Evolutionary conservation across 2,888 invertebrate species (phyloP), one percentile per base, ranked within the genome.

Genomic region (Torymus auratus): DNA sequence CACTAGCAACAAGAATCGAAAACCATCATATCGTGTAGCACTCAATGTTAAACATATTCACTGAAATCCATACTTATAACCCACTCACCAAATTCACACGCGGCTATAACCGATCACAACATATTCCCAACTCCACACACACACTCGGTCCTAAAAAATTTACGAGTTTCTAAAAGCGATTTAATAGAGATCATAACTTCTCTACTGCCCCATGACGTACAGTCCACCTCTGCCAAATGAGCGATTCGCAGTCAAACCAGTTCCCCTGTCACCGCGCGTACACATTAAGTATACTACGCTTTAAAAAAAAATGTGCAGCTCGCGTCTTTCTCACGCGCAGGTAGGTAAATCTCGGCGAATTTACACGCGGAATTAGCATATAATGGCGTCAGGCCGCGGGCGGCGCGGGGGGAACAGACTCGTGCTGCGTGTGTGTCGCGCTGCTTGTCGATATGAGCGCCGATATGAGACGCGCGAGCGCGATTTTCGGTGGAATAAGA

Each of bases 311-410:
- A 41, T 41, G 7, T 74, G 62, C 61, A 68, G 55, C n/a, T 20
- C 75, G 82, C 82, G 82, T 83, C 81, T 82, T 84, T 85, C 85
- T 84, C 85, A 84, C 85, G 17, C 82, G 83, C 84, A 83, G 83
- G 84, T 76, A 83, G 81, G 81, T 78, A 83, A 78, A 79, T 76
- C 83, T 73, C 78, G 69, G 82, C 80, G 83, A 84, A 85, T 85
- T 85, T 84, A 84, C 84, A 83, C 84, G 84, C 81, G 83, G 83
- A 85, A 87, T 87, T 87, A 87, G 85, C 87, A 88, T 87, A 88
- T 86, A 88, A 88, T 85, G 85, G 85, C 85, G 84, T 84, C 84
- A 85, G 83, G 82, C 84, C 83, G 83, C 82, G 82, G 83, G 80
- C 83, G 1, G 67, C 68, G 62, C 65, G 74, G 61, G 74, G 61